These are phyloP conservation scores for Epistrophella euchroma DNA, from an alignment of 2,888 invertebrate species.

Conservation along the genomic window DNA sequence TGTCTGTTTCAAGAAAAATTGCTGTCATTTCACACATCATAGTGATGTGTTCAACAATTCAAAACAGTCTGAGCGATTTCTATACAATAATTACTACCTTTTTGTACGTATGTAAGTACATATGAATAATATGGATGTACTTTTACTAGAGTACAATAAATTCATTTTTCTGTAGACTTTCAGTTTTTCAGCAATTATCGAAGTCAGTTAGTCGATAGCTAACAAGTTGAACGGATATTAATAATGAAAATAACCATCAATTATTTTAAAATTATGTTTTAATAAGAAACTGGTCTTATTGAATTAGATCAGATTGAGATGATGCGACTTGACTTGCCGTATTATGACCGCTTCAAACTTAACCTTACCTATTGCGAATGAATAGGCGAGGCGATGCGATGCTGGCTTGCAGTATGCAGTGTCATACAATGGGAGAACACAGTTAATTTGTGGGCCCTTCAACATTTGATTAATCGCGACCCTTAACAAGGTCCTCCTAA, in stretches of 20 bases:
- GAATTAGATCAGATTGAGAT: no score
- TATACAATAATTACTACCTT: background rate
- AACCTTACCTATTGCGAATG: no score
- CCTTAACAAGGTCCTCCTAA: no score
- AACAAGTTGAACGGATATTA: slow-evolving; percentile 13
- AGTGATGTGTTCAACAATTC: background rate
- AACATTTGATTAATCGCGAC: no score
- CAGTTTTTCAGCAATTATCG: slow-evolving; percentile 4
- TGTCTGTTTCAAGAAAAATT: slow-evolving; percentile 6
- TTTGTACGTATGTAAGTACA: background rate
- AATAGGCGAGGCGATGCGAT: no score
- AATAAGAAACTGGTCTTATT: background rate
- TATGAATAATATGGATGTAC: no score
- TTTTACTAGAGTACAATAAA: background rate
- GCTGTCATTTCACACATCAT: slow-evolving; percentile 17
- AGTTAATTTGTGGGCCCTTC: no score
- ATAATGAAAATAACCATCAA: background rate
- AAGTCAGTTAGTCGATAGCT: background rate
- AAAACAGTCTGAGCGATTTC: background rate
- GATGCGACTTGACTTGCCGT: no score
- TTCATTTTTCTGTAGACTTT: background rate
- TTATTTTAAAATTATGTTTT: background rate
- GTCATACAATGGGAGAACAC: no score
- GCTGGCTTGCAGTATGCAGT: no score
- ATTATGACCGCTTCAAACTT: no score